Evolutionary conservation across 2,888 invertebrate genomes (phyloP).

Genomic region (Griposia aprilina): DNA sequence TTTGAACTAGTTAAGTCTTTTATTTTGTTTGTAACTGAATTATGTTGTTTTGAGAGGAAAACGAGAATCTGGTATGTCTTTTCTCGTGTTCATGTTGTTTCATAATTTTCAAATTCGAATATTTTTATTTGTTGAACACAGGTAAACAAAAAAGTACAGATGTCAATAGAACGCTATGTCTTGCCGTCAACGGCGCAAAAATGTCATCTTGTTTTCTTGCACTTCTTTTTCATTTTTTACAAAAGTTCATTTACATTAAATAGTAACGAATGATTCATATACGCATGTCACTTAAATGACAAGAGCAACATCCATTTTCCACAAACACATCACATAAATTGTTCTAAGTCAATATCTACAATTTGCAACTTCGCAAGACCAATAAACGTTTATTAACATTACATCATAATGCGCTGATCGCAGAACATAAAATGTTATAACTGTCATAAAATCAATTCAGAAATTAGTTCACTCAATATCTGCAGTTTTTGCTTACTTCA

Average conservation of each 20-base stretch:
- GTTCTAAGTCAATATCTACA: conserved; percentile 11
- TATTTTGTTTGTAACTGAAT: conserved; percentile 2
- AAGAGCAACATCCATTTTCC: background rate
- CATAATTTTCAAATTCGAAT: background rate
- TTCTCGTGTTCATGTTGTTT: background rate
- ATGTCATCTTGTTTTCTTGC: background rate
- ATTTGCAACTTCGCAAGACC: conserved; percentile 31
- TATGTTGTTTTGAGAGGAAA: background rate
- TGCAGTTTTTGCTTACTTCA: conserved; percentile 14
- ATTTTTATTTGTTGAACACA: no score
- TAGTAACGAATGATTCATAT: background rate
- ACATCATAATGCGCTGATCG: conserved; percentile 22
- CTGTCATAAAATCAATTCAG: conserved; percentile 41
- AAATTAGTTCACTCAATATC: conserved; percentile 28
- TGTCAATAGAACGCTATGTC: no score
- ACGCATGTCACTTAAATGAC: background rate
- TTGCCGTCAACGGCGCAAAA: no score
- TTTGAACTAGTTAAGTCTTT: background rate
- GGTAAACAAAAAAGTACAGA: no score
- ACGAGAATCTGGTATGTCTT: background rate
- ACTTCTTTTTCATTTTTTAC: background rate
- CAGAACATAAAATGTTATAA: conserved; percentile 38
- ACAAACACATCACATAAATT: conserved; percentile 26
- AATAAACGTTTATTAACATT: conserved; percentile 49
- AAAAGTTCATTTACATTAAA: background rate